Evolutionary conservation across 2,888 invertebrate species (phyloP), one percentile per base, ranked within the genome.

Genomic region (Fissipunctia ypsillon): DNA sequence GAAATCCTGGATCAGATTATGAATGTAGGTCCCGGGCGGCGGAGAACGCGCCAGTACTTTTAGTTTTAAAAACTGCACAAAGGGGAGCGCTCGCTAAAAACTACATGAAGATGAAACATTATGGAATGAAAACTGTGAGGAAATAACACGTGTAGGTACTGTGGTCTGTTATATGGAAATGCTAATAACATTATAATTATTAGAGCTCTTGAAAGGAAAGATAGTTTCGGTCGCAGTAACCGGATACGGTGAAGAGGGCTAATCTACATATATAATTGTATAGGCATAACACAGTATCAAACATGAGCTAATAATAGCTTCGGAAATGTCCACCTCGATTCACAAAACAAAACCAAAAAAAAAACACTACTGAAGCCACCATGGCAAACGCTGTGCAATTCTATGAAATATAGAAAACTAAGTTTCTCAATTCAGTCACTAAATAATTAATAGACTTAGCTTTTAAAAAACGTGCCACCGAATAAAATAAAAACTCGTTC

Each of bases 1-100:
- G 92, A 92, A 93, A 93, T 92, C 92, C 89, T 87, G 88, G 88
- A 89, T 88, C 91, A 88, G 93, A 92, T 93, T 93, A 93, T 92
- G 90, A 90, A 89, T 88, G 88, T 87, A 84, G 88, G 87, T 79
- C 85, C 87, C 81, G 76, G 41, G 66, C 80, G 45, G 75, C 72
- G 70, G 54, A 48, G 43, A 50, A 43, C 73, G 43, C 60, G 72
- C 48, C 60, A n/a, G 35, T 76, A 78, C 80, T 81, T 83, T 77
- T 74, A 64, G 80, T 70, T 73, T 73, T 77, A 68, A 80, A 85
- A 87, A 84, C 76, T 78, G 71, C 71, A 80, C 78, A 76, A 79
- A 73, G 35, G 78, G 75, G 81, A 83, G 31, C 35, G 35, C 73
- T 73, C 69, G 54, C 12, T 71, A 60, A 69, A 83, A 85, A 74